phyloP scores from a whole-genome alignment of 2,888 invertebrate species.

The Lithophane ornitopus region DNA sequence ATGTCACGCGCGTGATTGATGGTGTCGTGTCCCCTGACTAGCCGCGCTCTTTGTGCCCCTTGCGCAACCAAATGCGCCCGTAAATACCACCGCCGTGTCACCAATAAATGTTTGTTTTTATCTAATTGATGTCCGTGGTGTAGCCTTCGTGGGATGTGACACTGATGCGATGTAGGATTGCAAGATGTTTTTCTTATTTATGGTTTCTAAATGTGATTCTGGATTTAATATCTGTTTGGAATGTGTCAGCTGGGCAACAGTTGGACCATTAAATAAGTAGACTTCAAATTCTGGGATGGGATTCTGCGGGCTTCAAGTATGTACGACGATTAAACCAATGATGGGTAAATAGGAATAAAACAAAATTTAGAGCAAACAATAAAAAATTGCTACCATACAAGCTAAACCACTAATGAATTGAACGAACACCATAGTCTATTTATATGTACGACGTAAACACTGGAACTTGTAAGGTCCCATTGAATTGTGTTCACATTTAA shows the following conservation, averaged over 20 bases:
- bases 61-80: conserved; percentile 77
- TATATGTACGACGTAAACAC: conserved; percentile 33
- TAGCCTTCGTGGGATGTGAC: conserved; percentile 16
- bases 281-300: background rate
- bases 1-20: conserved; percentile 87
- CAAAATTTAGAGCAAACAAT: conserved; percentile 8
- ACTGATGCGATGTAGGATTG: conserved; percentile 15
- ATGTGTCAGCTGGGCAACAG: background rate
- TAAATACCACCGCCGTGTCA: conserved; percentile 72
- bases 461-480: conserved; percentile 37
- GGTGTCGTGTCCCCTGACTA: conserved; percentile 63
- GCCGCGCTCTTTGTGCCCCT: conserved; percentile 74
- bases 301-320: too few relatives aligned
- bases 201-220: background rate
- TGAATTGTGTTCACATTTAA: conserved; percentile 65
- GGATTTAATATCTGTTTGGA: background rate
- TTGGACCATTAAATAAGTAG: background rate
- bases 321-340: background rate
- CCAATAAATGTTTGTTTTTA: conserved; percentile 67
- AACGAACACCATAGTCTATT: conserved; percentile 28
- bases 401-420: conserved; percentile 43
- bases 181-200: conserved; percentile 16
- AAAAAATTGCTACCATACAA: conserved; percentile 7
- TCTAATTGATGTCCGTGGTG: conserved; percentile 50
- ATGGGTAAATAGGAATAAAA: background rate